phyloP scores from a whole-genome alignment of 2,888 invertebrate genomes.

The Leptothorax acervorum region DNA sequence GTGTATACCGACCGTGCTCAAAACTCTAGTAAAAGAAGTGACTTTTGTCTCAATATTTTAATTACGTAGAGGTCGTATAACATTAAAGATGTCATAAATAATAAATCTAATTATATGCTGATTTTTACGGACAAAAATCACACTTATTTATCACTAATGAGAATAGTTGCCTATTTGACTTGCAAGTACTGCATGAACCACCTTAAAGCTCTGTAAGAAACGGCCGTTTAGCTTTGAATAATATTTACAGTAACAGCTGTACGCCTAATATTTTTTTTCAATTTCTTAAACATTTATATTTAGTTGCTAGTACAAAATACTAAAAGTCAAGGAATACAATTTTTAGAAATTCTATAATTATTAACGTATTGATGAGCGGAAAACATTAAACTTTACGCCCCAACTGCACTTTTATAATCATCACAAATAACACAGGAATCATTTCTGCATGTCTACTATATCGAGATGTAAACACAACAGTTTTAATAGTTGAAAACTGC shows the following conservation, averaged over 20 bases:
- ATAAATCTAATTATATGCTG: too few species aligned
- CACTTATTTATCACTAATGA: too few species aligned
- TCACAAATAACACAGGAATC: neutral
- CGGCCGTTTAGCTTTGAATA: neutral
- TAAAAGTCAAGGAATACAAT: neutral
- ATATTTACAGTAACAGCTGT: neutral
- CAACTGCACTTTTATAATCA: neutral
- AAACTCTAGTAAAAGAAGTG: too few species aligned
- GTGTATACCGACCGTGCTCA: too few species aligned
- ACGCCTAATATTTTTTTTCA: neutral
- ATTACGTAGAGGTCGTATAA: too few species aligned
- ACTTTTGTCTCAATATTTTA: too few species aligned
- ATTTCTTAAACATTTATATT: conserved; percentile 10
- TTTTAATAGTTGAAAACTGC: conserved; percentile 1
- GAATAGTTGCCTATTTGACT: too few species aligned
- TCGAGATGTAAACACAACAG: conserved; percentile 1
- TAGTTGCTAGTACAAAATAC: neutral
- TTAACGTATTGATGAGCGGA: neutral
- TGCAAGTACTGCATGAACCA: too few species aligned
- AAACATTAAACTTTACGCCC: neutral
- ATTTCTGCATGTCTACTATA: neutral
- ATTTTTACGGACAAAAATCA: too few species aligned
- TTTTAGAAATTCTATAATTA: conserved; percentile 6
- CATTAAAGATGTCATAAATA: too few species aligned
- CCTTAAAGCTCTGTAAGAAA: too few species aligned